Percentiles rank a stretch among this genome's conserved stretches.
Conservation (phyloP, 2,888 invertebrate species). For the Sesamia inferens region DNA sequence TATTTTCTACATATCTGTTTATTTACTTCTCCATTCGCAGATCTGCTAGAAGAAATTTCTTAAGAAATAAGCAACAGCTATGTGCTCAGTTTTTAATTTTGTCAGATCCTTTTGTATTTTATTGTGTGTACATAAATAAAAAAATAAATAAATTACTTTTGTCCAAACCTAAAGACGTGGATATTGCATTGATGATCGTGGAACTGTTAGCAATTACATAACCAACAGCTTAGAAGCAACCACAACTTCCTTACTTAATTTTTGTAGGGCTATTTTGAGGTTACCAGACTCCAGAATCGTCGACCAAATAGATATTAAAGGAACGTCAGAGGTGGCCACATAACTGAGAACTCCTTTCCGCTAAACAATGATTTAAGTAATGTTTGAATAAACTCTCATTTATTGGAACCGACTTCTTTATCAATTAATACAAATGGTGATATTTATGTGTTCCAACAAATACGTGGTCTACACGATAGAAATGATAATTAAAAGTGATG, state of each 20-base stretch:
- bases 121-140: no score
- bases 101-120: no score
- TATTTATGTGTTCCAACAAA: conserved; percentile 39
- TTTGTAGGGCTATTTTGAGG: not conserved
- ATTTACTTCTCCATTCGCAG: no score
- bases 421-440: conserved; percentile 40
- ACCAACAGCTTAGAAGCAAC: not conserved
- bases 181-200: not conserved
- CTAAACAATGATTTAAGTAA: conserved; percentile 12
- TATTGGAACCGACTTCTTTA: conserved; percentile 23
- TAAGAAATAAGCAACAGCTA: no score
- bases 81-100: no score
- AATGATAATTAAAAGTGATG: conserved; percentile 47
- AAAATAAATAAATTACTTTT: not conserved
- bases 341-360: conserved; percentile 6
- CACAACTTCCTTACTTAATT: not conserved
- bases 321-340: not conserved
- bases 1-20: no score
- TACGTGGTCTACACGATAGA: conserved; percentile 24
- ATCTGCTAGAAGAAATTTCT: no score
- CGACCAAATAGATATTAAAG: conserved; percentile 13
- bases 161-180: not conserved
- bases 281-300: not conserved
- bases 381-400: conserved; percentile 24
- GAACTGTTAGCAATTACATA: not conserved